Evolutionary conservation across 2,888 invertebrate species (phyloP), one percentile per base, ranked within the genome.

Genomic region (Unio delphinus): DNA sequence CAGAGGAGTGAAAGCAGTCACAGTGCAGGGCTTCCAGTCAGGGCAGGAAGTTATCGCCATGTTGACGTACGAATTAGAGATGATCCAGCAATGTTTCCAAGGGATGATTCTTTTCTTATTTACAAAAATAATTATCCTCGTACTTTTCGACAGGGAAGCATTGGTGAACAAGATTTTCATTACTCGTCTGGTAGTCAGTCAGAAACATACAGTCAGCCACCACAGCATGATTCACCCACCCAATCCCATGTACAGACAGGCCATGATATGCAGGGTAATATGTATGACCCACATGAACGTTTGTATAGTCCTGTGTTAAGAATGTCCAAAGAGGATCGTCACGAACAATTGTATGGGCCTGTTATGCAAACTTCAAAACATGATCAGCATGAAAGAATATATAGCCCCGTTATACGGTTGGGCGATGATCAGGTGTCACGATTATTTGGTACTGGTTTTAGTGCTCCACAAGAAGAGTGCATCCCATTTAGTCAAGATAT

Each of bases 401-500:
- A 78, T 63, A 81, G 80, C 66, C 79, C 80, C 4, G 79, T 71
- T 20, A 62, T 77, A 72, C 60, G 71, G 70, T 61, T 77, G 67
- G 64, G 76, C 61, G 45, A 45, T 45, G 45, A 45, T 11, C 45
- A 45, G 15, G 45, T 15, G 15, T 45, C 45, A 45, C 45, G 11
- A 45, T 15, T 45, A 3, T 45, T 11, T 45, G 45, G 45, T 11
- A 15, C 45, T 11, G 15, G 45, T 45, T 45, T 11, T 45, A 45
- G 45, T 15, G 45, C 45, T 15, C 64, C 71, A 56, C 71, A 74
- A 23, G 80, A 80, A 17, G 86, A 85, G 68, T 86, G 80, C 75
- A 72, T 86, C 65, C 80, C 86, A 57, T 87, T 85, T 74, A 86
- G 85, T 73, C 86, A 87, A 65, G 86, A 87, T 72, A 86, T 87